phyloP scores from a whole-genome alignment of 2,797 vertebrate species.

The Cryptoblepharus egeriae region DNA sequence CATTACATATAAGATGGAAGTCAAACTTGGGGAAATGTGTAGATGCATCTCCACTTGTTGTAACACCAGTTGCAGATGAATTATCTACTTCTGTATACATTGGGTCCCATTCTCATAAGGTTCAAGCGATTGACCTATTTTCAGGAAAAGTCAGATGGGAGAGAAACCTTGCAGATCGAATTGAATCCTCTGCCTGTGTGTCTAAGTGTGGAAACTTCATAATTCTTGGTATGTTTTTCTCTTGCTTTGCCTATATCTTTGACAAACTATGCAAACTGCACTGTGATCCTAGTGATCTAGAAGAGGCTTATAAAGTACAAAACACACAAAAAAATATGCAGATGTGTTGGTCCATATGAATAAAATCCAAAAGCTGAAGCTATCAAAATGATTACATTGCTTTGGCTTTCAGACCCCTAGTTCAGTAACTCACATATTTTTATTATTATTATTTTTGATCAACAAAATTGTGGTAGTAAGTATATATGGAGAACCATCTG shows the following conservation, averaged over 20 bases:
- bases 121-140: constrained; percentile 87
- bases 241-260: constrained; percentile 28
- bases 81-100: constrained; percentile 80
- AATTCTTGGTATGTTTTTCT: constrained; percentile 83
- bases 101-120: constrained; percentile 91
- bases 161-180: constrained; percentile 86
- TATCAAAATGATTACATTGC: too few species aligned
- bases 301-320: neutral
- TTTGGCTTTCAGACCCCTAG: too few species aligned
- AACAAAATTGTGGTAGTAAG: constrained; percentile 7
- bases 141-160: constrained; percentile 88
- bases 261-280: neutral
- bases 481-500: neutral
- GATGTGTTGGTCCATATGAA: too few species aligned
- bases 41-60: constrained; percentile 90
- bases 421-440: neutral
- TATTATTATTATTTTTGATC: neutral
- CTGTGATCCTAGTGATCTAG: neutral
- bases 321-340: too few species aligned
- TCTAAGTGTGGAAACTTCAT: constrained; percentile 87
- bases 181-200: constrained; percentile 91
- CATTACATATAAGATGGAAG: constrained; percentile 83
- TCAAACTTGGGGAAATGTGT: constrained; percentile 92
- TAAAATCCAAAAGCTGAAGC: too few species aligned
- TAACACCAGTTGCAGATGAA: constrained; percentile 63